A percentile compares a stretch with the other conserved stretches of the same genome.
phyloP scores from a whole-genome alignment of 2,113 vertebrate genomes.

The Artemisiospiza belli region DNA sequence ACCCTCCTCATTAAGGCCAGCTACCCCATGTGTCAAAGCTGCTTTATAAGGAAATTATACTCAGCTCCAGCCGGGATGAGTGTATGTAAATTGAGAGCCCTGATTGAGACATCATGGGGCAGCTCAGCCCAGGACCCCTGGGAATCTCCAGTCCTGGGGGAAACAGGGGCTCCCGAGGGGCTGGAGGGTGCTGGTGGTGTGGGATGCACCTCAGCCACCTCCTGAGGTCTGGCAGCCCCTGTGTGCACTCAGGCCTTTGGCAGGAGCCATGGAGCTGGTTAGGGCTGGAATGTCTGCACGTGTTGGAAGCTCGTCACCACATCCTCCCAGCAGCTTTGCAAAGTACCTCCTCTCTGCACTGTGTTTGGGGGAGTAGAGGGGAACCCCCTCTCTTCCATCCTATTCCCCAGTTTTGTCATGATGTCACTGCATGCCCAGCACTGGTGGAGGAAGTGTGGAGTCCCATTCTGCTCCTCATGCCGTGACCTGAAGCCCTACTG shows the following conservation, averaged over 20 bases:
- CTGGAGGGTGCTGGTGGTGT: not conserved
- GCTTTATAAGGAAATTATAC: not conserved
- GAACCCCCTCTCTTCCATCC: not conserved
- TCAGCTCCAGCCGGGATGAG: not conserved
- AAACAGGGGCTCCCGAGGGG: fast-evolving
- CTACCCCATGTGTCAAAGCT: not conserved
- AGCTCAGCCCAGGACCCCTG: not conserved
- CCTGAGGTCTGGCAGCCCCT: not conserved
- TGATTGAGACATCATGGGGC: constrained; percentile 11
- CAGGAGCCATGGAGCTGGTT: not conserved
- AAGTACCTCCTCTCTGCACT: not conserved
- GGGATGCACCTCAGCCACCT: not conserved
- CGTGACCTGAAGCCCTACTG: not conserved
- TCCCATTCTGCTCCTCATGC: not conserved
- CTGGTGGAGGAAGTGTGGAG: not conserved
- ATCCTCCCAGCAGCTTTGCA: fast-evolving
- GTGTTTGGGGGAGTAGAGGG: not conserved
- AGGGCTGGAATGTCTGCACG: not conserved
- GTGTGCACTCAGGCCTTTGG: no score
- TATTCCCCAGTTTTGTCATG: not conserved
- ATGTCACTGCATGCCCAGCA: fast-evolving
- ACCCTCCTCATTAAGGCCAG: constrained; percentile 1
- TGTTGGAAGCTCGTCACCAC: not conserved
- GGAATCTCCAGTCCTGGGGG: not conserved
- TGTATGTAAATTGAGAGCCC: not conserved